Base-by-base conservation (phyloP, 2,888 invertebrate genomes). In the Dromius quadrimaculatus region DNA sequence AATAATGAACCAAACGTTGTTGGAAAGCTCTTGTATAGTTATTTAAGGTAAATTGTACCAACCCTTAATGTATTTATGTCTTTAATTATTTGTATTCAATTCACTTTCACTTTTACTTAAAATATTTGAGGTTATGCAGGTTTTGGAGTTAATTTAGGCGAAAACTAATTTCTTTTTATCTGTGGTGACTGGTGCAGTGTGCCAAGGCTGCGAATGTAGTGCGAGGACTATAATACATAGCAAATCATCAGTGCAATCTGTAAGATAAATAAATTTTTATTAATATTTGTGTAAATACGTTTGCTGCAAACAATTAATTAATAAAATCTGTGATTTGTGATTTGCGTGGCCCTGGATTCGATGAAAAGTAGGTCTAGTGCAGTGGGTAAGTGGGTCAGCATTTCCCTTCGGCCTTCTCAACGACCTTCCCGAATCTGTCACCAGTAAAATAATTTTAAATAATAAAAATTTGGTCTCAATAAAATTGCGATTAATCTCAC, bases 181-280 rank as follows among this genome's bases (percentile, higher is more conserved):
- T 36, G 23, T 54, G 28, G 50, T 28, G 50, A 54, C 23, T 54
- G 28, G 50, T 54, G 50, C 50, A 54, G 28, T 54, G 50, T 54
- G 50, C 23, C 50, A 54, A 54, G 50, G 50, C 23, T 54, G 23
- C 23, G 2, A 54, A 54, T 54, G 13, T 54, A 54, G 50, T 54
- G 23, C 50, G 50, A 54, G 50, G 50, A 54, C 50, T 15, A 13
- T 8, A 54, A 28, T 2, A 23, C 28, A 45, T 11, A 38, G 6
- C 8, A n/a, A 41, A n/a, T n/a, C 15, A 41, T 41, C 1, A 41
- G 15, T 41, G 41, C 41, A 41, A 1, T 41, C 15, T 41, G 13
- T 41, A 11, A 28, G 4, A 28, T 3, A 28, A 28, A 28, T 5
- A 28, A 28, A 5, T 3, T 28, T 28, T 28, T 28, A 28, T 28